phyloP scores from a whole-genome alignment of 2,888 invertebrate species.

The Panopea generosa region DNA sequence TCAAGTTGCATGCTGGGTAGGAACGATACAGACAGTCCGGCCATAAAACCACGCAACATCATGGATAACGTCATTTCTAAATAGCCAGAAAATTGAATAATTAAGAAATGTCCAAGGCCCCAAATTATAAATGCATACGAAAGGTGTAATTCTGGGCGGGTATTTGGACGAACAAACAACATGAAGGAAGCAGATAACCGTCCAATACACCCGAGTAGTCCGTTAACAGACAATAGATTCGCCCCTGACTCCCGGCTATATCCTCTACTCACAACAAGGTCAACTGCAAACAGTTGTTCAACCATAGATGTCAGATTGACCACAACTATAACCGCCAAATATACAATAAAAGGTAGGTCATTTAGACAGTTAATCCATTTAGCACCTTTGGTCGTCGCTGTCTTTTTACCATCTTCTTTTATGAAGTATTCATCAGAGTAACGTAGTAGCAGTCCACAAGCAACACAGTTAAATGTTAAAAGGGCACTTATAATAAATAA shows the following conservation, averaged over 20 bases:
- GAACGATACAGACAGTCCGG: no score
- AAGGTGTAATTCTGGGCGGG: slow-evolving; percentile 25
- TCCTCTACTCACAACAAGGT: slow-evolving; percentile 41
- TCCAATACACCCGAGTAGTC: slow-evolving; percentile 39
- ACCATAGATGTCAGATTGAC: slow-evolving; percentile 19
- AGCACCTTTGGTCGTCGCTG: no score
- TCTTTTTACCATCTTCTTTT: no score
- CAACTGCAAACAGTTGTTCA: slow-evolving; percentile 47
- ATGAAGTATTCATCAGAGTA: background rate
- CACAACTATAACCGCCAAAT: background rate
- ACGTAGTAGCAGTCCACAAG: slow-evolving; percentile 38
- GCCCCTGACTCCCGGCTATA: slow-evolving; percentile 20
- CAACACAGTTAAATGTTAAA: slow-evolving; percentile 32
- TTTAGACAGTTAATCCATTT: background rate
- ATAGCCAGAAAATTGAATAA: slow-evolving; percentile 16
- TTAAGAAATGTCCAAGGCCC: slow-evolving; percentile 22
- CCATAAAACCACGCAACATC: background rate
- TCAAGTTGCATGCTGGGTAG: slow-evolving; percentile 32
- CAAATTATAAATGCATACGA: slow-evolving; percentile 16
- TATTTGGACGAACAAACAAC: slow-evolving; percentile 22
- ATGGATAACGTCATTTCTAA: slow-evolving; percentile 40
- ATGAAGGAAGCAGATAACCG: slow-evolving; percentile 16
- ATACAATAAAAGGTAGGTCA: slow-evolving; percentile 23
- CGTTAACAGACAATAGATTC: slow-evolving; percentile 37
- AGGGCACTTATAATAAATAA: slow-evolving; percentile 33